A percentile compares a stretch with the other conserved stretches of the same genome.
These are phyloP conservation scores for Dolichallabes microphthalmus DNA, from an alignment of 2,113 vertebrate genomes.

Conservation along the genomic window DNA sequence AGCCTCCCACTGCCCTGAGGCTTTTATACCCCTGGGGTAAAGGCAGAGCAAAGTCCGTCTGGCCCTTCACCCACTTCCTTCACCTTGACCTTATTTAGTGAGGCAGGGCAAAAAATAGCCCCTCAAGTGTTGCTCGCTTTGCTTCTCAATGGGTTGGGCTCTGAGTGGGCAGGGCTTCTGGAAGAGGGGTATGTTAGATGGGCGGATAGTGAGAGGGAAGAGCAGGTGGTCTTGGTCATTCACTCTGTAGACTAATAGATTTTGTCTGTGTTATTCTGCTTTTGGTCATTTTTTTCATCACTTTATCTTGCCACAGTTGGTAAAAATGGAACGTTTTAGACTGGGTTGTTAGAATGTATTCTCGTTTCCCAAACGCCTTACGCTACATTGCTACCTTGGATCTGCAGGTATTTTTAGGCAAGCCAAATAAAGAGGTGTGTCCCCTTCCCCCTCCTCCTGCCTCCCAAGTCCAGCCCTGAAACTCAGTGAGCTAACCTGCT, in stretches of 20 bases:
- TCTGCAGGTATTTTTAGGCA: constrained; percentile 52
- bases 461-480: constrained; percentile 38
- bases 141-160: constrained; percentile 49
- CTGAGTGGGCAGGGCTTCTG: constrained; percentile 44
- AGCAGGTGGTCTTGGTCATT: constrained; percentile 63
- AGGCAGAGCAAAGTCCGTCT: constrained; percentile 66
- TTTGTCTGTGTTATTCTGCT: constrained; percentile 60
- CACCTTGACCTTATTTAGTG: constrained; percentile 96
- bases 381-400: constrained; percentile 16
- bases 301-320: not conserved
- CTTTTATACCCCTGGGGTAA: constrained; percentile 86
- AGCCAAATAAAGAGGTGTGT: constrained; percentile 51
- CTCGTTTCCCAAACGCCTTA: not conserved
- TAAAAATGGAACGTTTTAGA: not conserved
- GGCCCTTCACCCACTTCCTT: constrained; percentile 55
- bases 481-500: constrained; percentile 36
- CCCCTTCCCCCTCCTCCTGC: not conserved
- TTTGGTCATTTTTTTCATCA: not conserved
- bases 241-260: constrained; percentile 43
- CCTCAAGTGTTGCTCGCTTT: constrained; percentile 73
- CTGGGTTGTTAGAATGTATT: not conserved
- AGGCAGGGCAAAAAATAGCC: constrained; percentile 95
- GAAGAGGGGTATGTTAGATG: constrained; percentile 11
- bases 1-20: constrained; percentile 76
- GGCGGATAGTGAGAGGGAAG: not conserved